Base-by-base conservation (phyloP, 2,888 invertebrate genomes). In the Hyalella azteca region DNA sequence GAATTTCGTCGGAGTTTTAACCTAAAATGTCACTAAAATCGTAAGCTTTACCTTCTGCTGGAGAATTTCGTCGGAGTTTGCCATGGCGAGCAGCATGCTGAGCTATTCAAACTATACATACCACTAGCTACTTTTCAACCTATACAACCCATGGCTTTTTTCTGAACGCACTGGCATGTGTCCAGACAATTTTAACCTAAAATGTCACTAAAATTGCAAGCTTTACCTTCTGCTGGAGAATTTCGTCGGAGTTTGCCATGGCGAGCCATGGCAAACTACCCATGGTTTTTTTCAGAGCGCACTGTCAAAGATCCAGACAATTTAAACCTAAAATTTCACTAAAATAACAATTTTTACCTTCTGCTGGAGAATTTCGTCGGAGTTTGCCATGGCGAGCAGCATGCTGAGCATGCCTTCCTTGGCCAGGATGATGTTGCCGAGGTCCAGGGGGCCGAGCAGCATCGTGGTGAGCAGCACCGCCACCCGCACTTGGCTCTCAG, bases 81-180 rank as follows among this genome's bases (percentile, higher is more conserved):
- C 98, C 96, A 99, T 97, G 7, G 95, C 95, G 41, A 99, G 89
- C 88, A 99, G 96, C 94, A 99, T 96, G 88, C 97, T 95, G 86
- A 98, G n/a, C n/a, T n/a, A n/a, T n/a, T n/a, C n/a, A n/a, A n/a
- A n/a, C n/a, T n/a, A n/a, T n/a, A n/a, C n/a, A n/a, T n/a, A n/a
- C n/a, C n/a, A n/a, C n/a, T n/a, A n/a, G n/a, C n/a, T n/a, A n/a
- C n/a, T n/a, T n/a, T n/a, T n/a, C n/a, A n/a, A n/a, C n/a, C n/a
- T n/a, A n/a, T n/a, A n/a, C n/a, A n/a, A n/a, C n/a, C n/a, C n/a
- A n/a, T n/a, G n/a, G n/a, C n/a, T n/a, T n/a, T n/a, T n/a, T n/a
- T n/a, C n/a, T n/a, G n/a, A n/a, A n/a, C n/a, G n/a, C n/a, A n/a
- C n/a, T n/a, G n/a, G n/a, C n/a, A n/a, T n/a, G n/a, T n/a, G n/a